Conservation (phyloP, 2,797 vertebrate genomes). For the Gallinago solitaria region DNA sequence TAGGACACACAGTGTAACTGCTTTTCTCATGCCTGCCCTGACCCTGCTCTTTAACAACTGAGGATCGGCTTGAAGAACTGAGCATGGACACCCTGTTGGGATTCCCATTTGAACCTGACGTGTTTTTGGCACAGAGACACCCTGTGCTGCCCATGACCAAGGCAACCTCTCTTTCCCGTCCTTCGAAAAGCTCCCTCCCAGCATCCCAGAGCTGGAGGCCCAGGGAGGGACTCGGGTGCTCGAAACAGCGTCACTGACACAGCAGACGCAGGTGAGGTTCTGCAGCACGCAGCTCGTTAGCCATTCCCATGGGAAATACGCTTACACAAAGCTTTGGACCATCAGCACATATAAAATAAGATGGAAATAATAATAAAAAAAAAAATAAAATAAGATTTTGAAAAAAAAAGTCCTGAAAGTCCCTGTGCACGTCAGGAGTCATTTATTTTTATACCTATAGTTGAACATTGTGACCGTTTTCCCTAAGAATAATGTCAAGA, state of each 20-base stretch:
- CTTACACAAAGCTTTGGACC: neutral
- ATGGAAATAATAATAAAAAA: neutral
- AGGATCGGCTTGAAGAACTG: neutral
- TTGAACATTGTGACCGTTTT: neutral
- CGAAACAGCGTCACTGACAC: accelerated
- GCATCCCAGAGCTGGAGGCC: neutral
- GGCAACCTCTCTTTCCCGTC: neutral
- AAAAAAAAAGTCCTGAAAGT: neutral
- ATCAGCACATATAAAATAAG: neutral
- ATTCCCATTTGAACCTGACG: neutral
- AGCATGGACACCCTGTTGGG: accelerated
- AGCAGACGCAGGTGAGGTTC: neutral
- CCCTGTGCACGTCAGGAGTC: neutral
- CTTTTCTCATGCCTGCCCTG: neutral
- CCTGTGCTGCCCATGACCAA: accelerated
- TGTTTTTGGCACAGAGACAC: accelerated
- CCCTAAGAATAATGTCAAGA: accelerated
- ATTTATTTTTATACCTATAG: neutral
- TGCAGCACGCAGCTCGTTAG: neutral
- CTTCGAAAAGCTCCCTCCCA: neutral
- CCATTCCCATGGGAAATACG: accelerated
- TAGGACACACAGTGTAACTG: accelerated
- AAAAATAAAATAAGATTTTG: neutral
- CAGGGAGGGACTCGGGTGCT: neutral
- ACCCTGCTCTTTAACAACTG: neutral